Conservation (phyloP, 2,113 vertebrate species). For the Scortum barcoo region DNA sequence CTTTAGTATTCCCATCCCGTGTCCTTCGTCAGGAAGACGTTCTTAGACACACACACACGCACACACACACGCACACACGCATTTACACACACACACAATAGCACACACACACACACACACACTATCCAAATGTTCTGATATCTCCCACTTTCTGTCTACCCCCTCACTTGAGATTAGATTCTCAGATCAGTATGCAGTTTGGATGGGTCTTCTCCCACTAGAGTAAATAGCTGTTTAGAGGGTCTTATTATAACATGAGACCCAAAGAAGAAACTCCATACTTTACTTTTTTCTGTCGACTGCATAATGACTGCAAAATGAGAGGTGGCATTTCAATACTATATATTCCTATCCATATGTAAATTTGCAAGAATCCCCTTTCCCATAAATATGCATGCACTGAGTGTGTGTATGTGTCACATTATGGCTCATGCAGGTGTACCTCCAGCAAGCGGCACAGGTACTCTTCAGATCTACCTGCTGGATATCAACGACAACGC, state of each 20-base stretch:
- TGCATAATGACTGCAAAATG: conserved; percentile 44
- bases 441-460: conserved; percentile 93
- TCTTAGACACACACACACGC: conserved; percentile 43
- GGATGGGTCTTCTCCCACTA: conserved; percentile 46
- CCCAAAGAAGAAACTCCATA: conserved; percentile 39
- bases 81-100: conserved; percentile 13
- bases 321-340: conserved; percentile 29
- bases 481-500: conserved; percentile 98
- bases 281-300: conserved; percentile 31
- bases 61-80: conserved; percentile 28
- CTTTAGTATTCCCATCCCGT: conserved; percentile 81
- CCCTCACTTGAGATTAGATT: conserved; percentile 68
- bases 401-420: conserved; percentile 31
- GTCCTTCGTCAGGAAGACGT: conserved; percentile 79
- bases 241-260: conserved; percentile 49
- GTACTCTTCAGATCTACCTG: conserved; percentile 94
- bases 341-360: conserved; percentile 37
- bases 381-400: conserved; percentile 45
- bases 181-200: conserved; percentile 74
- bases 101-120: conserved; percentile 28
- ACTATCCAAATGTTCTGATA: conserved; percentile 64
- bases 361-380: conserved; percentile 2
- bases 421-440: conserved; percentile 83
- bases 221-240: conserved; percentile 62
- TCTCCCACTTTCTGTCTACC: conserved; percentile 60